Percentiles rank a stretch among this genome's conserved stretches.
phyloP scores from a whole-genome alignment of 1,140 invertebrate genomes.

The Rhynchophorus ferrugineus region DNA sequence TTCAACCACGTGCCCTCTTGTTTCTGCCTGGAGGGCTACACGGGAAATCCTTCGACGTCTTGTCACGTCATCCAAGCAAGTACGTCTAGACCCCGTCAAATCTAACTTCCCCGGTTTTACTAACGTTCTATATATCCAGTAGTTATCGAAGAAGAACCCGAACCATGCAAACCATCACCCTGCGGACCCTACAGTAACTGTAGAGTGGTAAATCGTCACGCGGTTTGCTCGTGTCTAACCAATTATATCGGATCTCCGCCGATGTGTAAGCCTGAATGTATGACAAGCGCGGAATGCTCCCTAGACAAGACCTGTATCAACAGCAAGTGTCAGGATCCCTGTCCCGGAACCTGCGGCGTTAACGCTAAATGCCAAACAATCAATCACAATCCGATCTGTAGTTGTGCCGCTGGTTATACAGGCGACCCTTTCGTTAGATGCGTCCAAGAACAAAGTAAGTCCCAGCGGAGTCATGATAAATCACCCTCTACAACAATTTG shows the following conservation, averaged over 20 bases:
- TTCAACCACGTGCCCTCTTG: conserved; percentile 69
- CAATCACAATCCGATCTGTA: conserved; percentile 59
- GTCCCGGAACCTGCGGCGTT: conserved; percentile 54
- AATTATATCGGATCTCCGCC: conserved; percentile 55
- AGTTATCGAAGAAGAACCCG: conserved; percentile 41
- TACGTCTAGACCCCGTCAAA: conserved; percentile 35
- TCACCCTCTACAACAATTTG: not conserved
- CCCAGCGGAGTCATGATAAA: not conserved
- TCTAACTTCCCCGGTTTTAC: no score
- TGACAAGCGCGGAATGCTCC: conserved; percentile 52
- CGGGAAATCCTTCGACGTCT: conserved; percentile 59
- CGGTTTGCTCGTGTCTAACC: conserved; percentile 56
- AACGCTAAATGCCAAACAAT: conserved; percentile 64
- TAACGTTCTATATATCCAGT: no score
- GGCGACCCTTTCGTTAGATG: conserved; percentile 71
- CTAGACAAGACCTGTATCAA: conserved; percentile 52
- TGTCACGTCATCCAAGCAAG: conserved; percentile 50
- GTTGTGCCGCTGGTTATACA: conserved; percentile 55
- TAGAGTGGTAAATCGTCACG: conserved; percentile 47
- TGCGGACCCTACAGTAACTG: conserved; percentile 66
- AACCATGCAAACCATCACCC: conserved; percentile 62
- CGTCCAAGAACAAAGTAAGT: conserved; percentile 47
- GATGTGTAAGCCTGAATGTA: conserved; percentile 56
- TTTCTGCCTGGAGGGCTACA: conserved; percentile 53
- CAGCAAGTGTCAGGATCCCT: conserved; percentile 55